These are phyloP conservation scores for Sarotherodon lohbergeri DNA, from an alignment of 2,113 vertebrate genomes.

Conservation along the genomic window DNA sequence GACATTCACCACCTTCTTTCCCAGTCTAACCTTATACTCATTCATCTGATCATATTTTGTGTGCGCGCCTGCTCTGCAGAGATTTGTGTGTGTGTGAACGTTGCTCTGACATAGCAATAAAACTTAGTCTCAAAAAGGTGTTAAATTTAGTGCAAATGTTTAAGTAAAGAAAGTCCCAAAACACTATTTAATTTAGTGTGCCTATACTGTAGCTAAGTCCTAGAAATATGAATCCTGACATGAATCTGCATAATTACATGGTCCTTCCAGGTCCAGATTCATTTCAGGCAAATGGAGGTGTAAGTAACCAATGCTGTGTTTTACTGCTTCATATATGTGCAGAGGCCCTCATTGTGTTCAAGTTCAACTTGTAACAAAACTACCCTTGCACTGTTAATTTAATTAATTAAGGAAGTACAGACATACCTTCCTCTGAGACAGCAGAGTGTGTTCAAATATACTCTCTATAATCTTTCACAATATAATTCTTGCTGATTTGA, in stretches of 20 bases:
- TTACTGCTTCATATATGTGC: neutral
- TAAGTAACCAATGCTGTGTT: neutral
- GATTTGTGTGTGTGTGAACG: neutral
- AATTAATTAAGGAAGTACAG: neutral
- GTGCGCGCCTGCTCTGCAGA: neutral
- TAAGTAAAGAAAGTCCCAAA: neutral
- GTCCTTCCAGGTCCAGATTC: neutral
- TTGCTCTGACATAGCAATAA: neutral
- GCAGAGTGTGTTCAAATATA: neutral
- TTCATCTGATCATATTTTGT: neutral
- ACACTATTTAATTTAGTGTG: neutral
- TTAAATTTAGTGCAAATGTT: neutral
- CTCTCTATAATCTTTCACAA: neutral
- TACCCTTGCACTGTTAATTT: neutral
- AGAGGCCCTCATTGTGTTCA: neutral
- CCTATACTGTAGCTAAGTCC: neutral
- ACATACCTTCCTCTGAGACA: neutral
- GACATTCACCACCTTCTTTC: neutral
- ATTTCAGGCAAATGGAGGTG: neutral
- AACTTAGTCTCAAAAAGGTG: neutral
- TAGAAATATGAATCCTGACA: neutral
- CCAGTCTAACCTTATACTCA: neutral
- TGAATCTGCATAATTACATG: neutral
- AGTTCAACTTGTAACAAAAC: neutral
- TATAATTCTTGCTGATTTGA: neutral